Evolutionary conservation across 2,113 vertebrate genomes (phyloP).

Genomic region (Toxostoma redivivum): DNA sequence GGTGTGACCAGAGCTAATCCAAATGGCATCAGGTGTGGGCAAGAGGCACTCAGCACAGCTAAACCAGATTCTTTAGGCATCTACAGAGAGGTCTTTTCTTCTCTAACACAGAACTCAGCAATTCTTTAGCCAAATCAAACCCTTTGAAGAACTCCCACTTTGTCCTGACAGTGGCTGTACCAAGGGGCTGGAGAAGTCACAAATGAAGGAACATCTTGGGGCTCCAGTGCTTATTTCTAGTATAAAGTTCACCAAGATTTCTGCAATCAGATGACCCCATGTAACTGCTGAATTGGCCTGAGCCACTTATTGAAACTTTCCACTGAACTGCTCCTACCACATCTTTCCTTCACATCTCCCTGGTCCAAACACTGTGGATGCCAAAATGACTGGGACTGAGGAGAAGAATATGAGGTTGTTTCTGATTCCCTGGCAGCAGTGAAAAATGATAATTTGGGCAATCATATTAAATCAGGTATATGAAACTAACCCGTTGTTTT

Average conservation of each 20-base stretch:
- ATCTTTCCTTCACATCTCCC: accelerated
- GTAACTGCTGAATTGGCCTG: neutral
- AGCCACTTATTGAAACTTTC: neutral
- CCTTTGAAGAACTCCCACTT: accelerated
- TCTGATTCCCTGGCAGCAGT: neutral
- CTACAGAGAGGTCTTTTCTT: neutral
- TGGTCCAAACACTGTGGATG: neutral
- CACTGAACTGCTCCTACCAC: neutral
- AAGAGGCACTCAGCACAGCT: neutral
- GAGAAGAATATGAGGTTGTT: neutral
- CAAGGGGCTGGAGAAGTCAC: neutral
- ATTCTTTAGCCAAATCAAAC: neutral
- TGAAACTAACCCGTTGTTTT: neutral
- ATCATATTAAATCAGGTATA: neutral
- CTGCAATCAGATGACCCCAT: neutral
- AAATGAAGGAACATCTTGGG: neutral
- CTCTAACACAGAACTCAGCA: neutral
- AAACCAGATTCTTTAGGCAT: neutral
- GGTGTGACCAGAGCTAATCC: neutral
- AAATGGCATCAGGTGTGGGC: neutral
- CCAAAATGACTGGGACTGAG: neutral
- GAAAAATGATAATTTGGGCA: neutral
- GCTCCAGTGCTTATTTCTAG: neutral
- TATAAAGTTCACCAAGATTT: neutral
- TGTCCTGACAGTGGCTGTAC: neutral